These are phyloP conservation scores for Psophia crepitans DNA, from an alignment of 2,113 vertebrate genomes.

Conservation along the genomic window DNA sequence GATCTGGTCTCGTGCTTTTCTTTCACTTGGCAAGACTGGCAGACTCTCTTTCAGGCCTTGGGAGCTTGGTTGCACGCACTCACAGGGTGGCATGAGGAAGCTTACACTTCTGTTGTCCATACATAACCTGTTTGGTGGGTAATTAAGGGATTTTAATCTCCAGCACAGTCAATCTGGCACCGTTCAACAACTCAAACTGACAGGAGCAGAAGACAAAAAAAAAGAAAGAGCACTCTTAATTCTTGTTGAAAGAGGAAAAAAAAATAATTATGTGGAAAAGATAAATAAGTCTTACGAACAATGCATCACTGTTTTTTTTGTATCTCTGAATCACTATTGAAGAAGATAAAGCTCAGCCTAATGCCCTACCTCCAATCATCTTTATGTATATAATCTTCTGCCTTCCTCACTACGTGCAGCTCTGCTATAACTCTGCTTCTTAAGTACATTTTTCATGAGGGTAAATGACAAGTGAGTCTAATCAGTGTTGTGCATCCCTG, in stretches of 20 bases:
- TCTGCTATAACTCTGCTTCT: background rate
- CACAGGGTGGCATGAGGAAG: constrained; percentile 8
- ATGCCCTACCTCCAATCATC: background rate
- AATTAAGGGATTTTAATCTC: constrained; percentile 62
- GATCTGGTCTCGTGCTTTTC: background rate
- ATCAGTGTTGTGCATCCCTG: background rate
- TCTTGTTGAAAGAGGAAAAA: background rate
- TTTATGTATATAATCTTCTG: background rate
- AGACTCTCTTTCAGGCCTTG: background rate
- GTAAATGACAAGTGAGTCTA: background rate
- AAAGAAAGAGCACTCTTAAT: background rate
- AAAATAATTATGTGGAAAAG: background rate
- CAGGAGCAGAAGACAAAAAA: constrained; percentile 4
- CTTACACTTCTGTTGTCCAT: background rate
- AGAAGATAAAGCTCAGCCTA: background rate
- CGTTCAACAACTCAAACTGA: constrained; percentile 18
- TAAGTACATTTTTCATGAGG: background rate
- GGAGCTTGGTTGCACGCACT: background rate
- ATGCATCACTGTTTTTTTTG: background rate
- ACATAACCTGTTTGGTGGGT: constrained; percentile 28
- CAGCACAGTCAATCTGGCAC: constrained; percentile 40
- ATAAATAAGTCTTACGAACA: background rate
- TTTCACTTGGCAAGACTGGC: background rate
- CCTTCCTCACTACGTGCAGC: background rate
- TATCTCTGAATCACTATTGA: background rate